phyloP scores from a whole-genome alignment of 2,888 invertebrate species.

The Spicauda simplicius region DNA sequence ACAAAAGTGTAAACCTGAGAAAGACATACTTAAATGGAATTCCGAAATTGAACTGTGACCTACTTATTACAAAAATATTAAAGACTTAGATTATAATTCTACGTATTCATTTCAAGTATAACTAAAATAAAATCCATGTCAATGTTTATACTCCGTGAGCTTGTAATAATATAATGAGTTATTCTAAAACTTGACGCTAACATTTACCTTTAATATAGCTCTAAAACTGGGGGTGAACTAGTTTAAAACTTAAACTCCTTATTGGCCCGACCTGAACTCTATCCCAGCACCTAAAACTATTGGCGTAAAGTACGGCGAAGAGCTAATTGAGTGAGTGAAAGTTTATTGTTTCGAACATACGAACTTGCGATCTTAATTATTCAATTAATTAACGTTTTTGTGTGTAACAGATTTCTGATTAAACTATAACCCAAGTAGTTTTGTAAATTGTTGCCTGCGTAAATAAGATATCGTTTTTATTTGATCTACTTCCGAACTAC shows the following conservation, averaged over 20 bases:
- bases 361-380: neutral
- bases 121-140: neutral
- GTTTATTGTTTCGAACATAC: slow-evolving; percentile 16
- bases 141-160: neutral
- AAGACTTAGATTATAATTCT: too few species aligned
- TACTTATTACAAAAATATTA: too few species aligned
- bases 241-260: slow-evolving; percentile 30
- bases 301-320: slow-evolving; percentile 21
- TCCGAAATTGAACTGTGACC: too few species aligned
- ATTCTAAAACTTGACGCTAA: slow-evolving; percentile 14
- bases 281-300: slow-evolving; percentile 26
- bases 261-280: slow-evolving; percentile 30
- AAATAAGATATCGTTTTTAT: too few species aligned
- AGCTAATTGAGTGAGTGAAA: slow-evolving; percentile 25
- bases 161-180: slow-evolving; percentile 2
- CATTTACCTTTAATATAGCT: slow-evolving; percentile 16
- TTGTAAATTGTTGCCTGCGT: too few species aligned
- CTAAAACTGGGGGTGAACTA: slow-evolving; percentile 22
- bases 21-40: too few species aligned
- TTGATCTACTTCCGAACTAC: too few species aligned
- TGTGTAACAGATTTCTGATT: neutral
- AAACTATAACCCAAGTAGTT: too few species aligned
- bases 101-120: too few species aligned
- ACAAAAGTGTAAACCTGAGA: too few species aligned
- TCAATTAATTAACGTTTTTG: neutral